phyloP scores from a whole-genome alignment of 1,140 invertebrate species.

The Elymnias hypermnestra region DNA sequence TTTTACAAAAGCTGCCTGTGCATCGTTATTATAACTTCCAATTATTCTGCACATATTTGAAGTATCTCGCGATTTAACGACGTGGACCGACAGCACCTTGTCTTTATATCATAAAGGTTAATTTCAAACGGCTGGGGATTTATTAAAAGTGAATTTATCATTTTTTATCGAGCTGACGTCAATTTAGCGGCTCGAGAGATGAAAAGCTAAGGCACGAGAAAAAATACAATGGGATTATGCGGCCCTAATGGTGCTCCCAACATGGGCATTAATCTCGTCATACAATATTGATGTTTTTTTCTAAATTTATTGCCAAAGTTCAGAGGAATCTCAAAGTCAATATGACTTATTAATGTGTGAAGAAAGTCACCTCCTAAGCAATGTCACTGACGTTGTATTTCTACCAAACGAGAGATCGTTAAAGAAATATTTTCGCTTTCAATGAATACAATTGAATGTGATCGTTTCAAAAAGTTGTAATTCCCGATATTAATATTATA shows the following conservation, averaged over 20 bases:
- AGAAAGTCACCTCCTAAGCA: constrained; percentile 58
- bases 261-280: constrained; percentile 73
- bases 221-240: constrained; percentile 71
- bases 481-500: constrained; percentile 38
- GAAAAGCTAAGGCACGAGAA: constrained; percentile 44
- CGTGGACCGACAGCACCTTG: neutral
- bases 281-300: constrained; percentile 72
- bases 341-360: constrained; percentile 69
- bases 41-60: too few species aligned
- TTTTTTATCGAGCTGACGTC: constrained; percentile 43
- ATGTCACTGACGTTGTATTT: constrained; percentile 54
- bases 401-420: constrained; percentile 63
- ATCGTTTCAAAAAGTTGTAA: constrained; percentile 61
- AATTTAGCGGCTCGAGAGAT: constrained; percentile 48
- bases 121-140: constrained; percentile 20
- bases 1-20: too few species aligned
- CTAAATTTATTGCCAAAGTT: constrained; percentile 62
- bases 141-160: constrained; percentile 29
- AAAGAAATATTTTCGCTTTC: constrained; percentile 55
- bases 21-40: too few species aligned
- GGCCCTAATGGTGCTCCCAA: constrained; percentile 62
- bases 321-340: constrained; percentile 61
- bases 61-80: too few species aligned
- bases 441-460: constrained; percentile 72
- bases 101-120: constrained; percentile 13